These are phyloP conservation scores for Callospermophilus lateralis DNA, from an alignment of 2,113 vertebrate species.

Conservation along the genomic window DNA sequence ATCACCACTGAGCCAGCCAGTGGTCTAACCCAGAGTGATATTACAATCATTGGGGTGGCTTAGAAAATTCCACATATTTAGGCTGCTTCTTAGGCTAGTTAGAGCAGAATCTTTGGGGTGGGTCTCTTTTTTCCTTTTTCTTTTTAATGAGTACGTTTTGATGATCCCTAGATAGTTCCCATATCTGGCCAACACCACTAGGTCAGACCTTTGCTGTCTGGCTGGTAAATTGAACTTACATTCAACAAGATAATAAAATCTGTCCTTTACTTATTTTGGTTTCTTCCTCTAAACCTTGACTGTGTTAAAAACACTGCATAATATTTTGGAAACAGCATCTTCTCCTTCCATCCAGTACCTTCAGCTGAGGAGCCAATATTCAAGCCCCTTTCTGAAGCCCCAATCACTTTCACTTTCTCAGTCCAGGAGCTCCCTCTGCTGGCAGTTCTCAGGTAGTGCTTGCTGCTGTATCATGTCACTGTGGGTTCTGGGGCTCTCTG, in stretches of 20 bases:
- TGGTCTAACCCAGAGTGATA: neutral
- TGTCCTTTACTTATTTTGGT: neutral
- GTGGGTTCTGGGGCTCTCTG: fast-evolving
- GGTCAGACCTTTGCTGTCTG: neutral
- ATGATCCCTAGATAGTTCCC: neutral
- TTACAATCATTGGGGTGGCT: neutral
- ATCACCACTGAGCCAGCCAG: neutral
- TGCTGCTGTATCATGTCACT: neutral
- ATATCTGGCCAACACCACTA: neutral
- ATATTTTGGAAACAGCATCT: neutral
- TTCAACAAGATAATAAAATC: neutral
- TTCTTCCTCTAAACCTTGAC: neutral
- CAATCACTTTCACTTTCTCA: neutral
- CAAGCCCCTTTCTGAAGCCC: neutral
- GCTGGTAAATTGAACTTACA: neutral
- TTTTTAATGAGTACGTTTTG: neutral
- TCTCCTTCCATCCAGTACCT: neutral
- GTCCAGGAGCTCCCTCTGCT: slow-evolving; percentile 73
- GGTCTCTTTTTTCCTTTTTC: neutral
- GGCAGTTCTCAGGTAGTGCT: neutral
- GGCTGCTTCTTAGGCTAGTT: neutral
- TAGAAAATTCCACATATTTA: neutral
- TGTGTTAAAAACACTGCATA: neutral
- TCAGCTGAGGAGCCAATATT: neutral
- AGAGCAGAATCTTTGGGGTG: slow-evolving; percentile 3